Evolutionary conservation across 2,113 vertebrate genomes (phyloP), one percentile per base, ranked within the genome.

Genomic region (Solea senegalensis): DNA sequence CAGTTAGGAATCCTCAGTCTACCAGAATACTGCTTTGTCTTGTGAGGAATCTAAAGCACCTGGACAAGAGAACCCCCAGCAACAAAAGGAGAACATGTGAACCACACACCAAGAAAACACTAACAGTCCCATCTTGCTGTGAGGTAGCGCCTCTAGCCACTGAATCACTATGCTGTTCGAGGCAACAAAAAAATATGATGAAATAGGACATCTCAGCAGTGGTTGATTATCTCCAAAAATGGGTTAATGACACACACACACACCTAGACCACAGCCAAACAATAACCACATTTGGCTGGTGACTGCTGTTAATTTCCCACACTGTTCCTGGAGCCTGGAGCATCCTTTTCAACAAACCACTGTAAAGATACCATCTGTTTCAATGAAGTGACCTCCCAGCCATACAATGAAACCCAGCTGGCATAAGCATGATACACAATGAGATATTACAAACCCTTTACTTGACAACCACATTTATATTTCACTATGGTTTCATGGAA

Each of bases 361-460:
- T 83, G 67, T 66, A 78, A 88, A 81, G 73, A 84, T 40, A 70
- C 72, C 87, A 84, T 90, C 88, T 91, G 88, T 87, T 84, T 83
- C 73, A 86, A 82, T 81, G 60, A 76, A 78, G 67, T 84, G 74
- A 87, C 81, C 81, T 80, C 76, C 75, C 72, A 81, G 86, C 74
- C 56, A 67, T 70, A 69, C 62, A 72, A 34, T 78, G 73, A 85
- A 80, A 75, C 70, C 85, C 80, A 88, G 83, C 85, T 86, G 85
- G 69, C 78, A 65, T 48, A 53, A 45, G 45, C 62, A 63, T 48
- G 28, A 62, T 66, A 65, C 57, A 68, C 76, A 65, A 56, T 53
- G 64, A 70, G 74, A 69, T 46, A 39, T 70, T 69, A 52, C 49
- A 78, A 78, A 75, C 60, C 49, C 79, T 72, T 84, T 69, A 73